Percentiles rank a stretch among this genome's conserved stretches.
phyloP scores from a whole-genome alignment of 2,888 invertebrate genomes.

The Sarcophaga subvicina region DNA sequence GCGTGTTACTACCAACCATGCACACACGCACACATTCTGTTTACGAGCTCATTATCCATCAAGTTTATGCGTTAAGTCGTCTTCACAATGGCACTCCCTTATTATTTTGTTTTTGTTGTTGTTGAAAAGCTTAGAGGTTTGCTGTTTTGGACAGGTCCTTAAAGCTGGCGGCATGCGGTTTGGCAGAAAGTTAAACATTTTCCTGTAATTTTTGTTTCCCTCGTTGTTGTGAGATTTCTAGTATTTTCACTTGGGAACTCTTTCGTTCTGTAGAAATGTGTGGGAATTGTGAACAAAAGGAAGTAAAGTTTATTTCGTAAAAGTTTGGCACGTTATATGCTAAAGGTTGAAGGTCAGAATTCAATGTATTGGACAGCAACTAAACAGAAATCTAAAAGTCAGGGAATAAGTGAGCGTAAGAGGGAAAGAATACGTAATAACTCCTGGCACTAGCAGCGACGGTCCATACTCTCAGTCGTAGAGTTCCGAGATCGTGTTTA shows the following conservation, averaged over 20 bases:
- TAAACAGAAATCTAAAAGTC: no score
- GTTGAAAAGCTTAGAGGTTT: background rate
- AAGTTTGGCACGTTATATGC: no score
- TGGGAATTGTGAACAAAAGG: no score
- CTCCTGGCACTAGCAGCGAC: no score
- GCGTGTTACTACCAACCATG: conserved; percentile 39
- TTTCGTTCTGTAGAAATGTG: background rate
- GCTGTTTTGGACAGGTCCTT: conserved; percentile 58
- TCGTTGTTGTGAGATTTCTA: conserved; percentile 35
- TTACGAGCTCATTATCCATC: conserved; percentile 53
- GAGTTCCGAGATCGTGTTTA: no score
- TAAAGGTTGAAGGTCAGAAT: no score
- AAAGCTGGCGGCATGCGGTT: conserved; percentile 39
- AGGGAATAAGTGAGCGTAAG: no score
- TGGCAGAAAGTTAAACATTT: conserved; percentile 34
- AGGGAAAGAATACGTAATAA: no score
- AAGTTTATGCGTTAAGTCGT: conserved; percentile 43
- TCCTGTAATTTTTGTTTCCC: conserved; percentile 30
- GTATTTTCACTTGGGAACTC: conserved; percentile 58
- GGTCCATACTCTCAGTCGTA: no score
- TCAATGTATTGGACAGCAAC: no score
- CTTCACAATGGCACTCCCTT: background rate
- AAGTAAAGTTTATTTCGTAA: no score
- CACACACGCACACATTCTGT: background rate
- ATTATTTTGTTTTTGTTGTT: no score